These are phyloP conservation scores for Antrozous pallidus DNA, from an alignment of 2,797 vertebrate genomes.

Conservation along the genomic window DNA sequence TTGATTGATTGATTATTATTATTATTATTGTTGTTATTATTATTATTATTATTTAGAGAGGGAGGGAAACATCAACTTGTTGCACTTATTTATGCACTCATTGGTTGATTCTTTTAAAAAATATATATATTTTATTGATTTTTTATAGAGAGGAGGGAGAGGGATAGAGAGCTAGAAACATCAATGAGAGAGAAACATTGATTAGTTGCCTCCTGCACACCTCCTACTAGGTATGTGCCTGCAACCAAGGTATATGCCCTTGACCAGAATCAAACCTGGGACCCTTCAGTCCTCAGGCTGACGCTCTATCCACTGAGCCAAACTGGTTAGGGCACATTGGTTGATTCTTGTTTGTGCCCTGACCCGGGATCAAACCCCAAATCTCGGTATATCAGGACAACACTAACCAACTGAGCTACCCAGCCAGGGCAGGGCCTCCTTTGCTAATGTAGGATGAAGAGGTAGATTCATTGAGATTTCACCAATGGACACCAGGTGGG, in stretches of 20 bases:
- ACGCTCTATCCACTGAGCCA: no score
- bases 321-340: no score
- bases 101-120: background rate
- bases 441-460: background rate
- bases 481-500: background rate
- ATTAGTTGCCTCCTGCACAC: no score
- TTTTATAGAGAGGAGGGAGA: no score
- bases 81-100: background rate
- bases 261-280: no score
- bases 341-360: background rate
- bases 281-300: no score
- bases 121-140: no score
- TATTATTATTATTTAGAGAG: background rate
- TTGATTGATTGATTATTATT: background rate
- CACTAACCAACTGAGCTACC: background rate
- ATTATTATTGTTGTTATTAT: no score
- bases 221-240: no score
- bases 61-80: background rate
- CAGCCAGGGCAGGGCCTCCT: background rate
- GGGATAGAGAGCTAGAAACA: no score
- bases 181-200: no score
- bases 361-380: background rate
- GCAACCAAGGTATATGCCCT: no score
- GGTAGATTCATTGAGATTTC: background rate
- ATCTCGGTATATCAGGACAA: background rate